Percentiles rank a stretch among this genome's conserved stretches.
These are phyloP conservation scores for Entomyzon cyanotis DNA, from an alignment of 2,113 vertebrate species.

Conservation along the genomic window DNA sequence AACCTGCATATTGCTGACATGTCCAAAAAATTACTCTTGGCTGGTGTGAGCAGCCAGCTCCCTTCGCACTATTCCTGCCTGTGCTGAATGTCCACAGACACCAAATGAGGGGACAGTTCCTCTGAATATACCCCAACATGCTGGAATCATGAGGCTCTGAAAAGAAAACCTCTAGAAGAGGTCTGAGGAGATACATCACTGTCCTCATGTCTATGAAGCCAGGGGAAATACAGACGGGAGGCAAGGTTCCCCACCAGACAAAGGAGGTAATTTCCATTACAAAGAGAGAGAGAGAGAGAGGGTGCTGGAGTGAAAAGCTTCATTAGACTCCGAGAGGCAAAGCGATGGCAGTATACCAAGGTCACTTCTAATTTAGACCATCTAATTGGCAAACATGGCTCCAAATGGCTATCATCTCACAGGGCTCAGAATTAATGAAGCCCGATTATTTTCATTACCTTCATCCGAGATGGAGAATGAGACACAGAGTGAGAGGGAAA, in stretches of 20 bases:
- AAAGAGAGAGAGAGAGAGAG: conserved; percentile 79
- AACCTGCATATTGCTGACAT: background rate
- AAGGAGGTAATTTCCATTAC: conserved; percentile 84
- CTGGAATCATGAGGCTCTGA: background rate
- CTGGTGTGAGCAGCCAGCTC: background rate
- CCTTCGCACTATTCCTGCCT: background rate
- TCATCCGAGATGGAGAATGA: conserved; percentile 89
- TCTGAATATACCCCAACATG: background rate
- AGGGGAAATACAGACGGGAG: conserved; percentile 17
- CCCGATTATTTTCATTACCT: conserved; percentile 97
- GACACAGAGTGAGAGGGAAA: conserved; percentile 72
- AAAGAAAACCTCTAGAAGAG: conserved; percentile 21
- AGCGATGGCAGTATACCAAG: conserved; percentile 90
- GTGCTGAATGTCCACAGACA: background rate
- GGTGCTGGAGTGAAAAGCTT: conserved; percentile 87
- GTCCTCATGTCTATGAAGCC: conserved; percentile 23
- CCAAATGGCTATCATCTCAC: conserved; percentile 97
- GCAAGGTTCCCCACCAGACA: conserved; percentile 68
- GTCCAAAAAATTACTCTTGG: background rate
- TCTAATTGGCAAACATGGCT: conserved; percentile 99
- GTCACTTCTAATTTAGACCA: conserved; percentile 99
- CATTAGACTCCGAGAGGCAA: conserved; percentile 87
- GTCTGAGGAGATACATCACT: conserved; percentile 19
- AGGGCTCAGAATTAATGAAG: conserved; percentile 96
- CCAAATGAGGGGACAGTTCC: accelerated